These are phyloP conservation scores for Pantala flavescens DNA, from an alignment of 1,140 invertebrate genomes.

Conservation along the genomic window DNA sequence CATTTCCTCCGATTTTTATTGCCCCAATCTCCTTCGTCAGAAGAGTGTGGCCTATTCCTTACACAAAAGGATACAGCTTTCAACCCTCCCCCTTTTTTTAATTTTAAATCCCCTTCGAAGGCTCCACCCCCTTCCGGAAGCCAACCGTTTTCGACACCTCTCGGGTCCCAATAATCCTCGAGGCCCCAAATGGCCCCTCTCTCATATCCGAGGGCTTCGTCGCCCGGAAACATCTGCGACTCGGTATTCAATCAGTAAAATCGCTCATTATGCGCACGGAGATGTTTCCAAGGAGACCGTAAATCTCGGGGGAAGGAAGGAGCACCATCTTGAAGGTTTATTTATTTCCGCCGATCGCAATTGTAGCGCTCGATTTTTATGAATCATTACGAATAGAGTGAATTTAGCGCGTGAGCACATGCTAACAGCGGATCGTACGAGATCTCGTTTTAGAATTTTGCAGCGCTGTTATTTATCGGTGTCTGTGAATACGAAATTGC, in stretches of 20 bases:
- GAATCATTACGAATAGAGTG: too few relatives aligned
- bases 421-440: too few relatives aligned
- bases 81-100: not conserved
- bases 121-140: not conserved
- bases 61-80: not conserved
- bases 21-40: not conserved
- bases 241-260: not conserved
- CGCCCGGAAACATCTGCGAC: not conserved
- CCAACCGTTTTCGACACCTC: not conserved
- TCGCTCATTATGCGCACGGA: not conserved
- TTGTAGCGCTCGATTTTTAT: too few relatives aligned
- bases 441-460: too few relatives aligned
- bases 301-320: too few relatives aligned
- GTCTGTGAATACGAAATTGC: too few relatives aligned
- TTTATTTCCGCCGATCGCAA: too few relatives aligned
- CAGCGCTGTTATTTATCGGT: too few relatives aligned
- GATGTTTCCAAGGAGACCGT: too few relatives aligned
- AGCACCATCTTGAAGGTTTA: too few relatives aligned
- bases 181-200: not conserved
- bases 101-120: not conserved
- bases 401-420: too few relatives aligned
- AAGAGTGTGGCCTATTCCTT: not conserved
- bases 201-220: not conserved
- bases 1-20: not conserved
- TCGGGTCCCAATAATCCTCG: not conserved